Conservation (phyloP, 2,113 vertebrate species). For the Holacanthus passer region DNA sequence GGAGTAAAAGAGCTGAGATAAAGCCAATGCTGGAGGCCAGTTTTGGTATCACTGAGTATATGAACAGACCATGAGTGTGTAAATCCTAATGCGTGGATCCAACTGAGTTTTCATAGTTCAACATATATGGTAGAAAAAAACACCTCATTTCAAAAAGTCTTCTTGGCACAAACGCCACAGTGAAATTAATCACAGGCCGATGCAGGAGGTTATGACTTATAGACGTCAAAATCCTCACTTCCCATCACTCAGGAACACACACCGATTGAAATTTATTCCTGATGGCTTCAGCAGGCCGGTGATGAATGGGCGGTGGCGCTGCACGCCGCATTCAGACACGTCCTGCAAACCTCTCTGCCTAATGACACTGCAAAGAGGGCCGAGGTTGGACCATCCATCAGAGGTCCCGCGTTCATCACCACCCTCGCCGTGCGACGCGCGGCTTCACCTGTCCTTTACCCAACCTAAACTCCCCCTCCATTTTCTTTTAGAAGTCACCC, state of each 20-base stretch:
- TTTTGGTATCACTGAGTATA: slow-evolving; percentile 2
- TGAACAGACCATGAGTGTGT: slow-evolving; percentile 13
- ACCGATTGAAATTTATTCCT: slow-evolving; percentile 14
- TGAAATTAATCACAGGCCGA: slow-evolving; percentile 20
- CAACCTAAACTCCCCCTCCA: slow-evolving; percentile 18
- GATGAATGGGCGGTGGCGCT: slow-evolving; percentile 60
- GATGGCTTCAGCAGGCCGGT: slow-evolving; percentile 45
- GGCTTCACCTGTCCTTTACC: slow-evolving; percentile 63
- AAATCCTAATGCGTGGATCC: slow-evolving; percentile 35
- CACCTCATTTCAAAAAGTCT: background rate
- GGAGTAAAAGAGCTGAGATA: slow-evolving; percentile 45
- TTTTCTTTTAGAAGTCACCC: slow-evolving; percentile 43
- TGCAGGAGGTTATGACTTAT: slow-evolving; percentile 39
- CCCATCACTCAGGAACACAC: background rate
- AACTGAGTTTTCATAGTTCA: background rate
- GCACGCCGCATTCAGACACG: slow-evolving; percentile 56
- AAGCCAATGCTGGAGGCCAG: slow-evolving; percentile 43
- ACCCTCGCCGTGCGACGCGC: slow-evolving; percentile 11
- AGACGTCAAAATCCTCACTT: slow-evolving; percentile 19
- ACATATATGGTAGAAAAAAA: background rate
- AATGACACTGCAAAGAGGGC: slow-evolving; percentile 69
- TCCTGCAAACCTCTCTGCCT: slow-evolving; percentile 63
- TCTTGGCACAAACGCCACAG: background rate
- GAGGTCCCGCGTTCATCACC: slow-evolving; percentile 35
- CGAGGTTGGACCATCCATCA: slow-evolving; percentile 67